Percentiles rank a stretch among this genome's conserved stretches.
These are phyloP conservation scores for Cheirogaleus medius DNA, from an alignment of 2,113 vertebrate genomes.

Conservation along the genomic window DNA sequence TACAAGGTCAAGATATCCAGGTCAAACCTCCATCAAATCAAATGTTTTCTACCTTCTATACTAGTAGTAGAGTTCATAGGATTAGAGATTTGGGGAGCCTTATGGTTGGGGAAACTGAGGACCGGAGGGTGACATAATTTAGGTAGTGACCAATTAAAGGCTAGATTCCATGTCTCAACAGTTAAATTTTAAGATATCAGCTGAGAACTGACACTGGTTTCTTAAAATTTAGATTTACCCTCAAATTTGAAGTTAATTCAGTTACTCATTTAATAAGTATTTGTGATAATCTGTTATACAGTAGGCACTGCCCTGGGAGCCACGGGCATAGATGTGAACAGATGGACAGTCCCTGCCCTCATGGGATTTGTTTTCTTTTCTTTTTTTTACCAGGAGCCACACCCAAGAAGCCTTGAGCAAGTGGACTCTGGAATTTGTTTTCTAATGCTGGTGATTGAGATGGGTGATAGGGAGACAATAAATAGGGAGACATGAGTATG, in stretches of 20 bases:
- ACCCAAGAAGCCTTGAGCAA: too few relatives aligned
- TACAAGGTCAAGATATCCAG: not conserved
- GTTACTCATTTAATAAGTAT: not conserved
- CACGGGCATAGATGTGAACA: not conserved
- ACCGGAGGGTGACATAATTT: not conserved
- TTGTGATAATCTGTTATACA: not conserved
- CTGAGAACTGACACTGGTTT: not conserved
- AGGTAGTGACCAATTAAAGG: not conserved
- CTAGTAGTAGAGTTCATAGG: not conserved
- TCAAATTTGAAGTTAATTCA: constrained; percentile 12
- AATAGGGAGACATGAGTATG: not conserved
- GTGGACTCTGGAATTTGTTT: not conserved
- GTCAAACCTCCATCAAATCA: not conserved
- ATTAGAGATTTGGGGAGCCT: not conserved
- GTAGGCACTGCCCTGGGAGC: not conserved
- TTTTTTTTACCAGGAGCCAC: not conserved
- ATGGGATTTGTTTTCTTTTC: not conserved
- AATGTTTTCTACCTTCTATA: not conserved
- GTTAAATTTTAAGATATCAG: not conserved
- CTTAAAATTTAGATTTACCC: not conserved
- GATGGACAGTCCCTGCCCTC: not conserved
- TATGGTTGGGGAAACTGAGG: not conserved
- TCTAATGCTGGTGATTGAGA: not conserved
- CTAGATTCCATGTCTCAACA: not conserved
- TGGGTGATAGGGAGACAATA: not conserved